These are phyloP conservation scores for Onchidella celtica DNA, from an alignment of 2,888 invertebrate species.

Conservation along the genomic window DNA sequence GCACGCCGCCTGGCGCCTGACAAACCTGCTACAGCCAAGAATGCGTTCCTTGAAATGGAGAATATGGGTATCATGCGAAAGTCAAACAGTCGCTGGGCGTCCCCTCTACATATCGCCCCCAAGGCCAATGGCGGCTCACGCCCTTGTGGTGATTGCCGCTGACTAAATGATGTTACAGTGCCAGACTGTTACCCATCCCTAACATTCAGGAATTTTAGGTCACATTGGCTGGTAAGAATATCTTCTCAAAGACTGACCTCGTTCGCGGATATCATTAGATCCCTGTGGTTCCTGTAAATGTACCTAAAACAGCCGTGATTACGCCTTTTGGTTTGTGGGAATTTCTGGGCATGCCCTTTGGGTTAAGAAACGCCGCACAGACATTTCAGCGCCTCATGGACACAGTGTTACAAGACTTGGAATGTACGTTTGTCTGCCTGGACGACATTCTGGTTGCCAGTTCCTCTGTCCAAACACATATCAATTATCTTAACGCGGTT, in stretches of 20 bases:
- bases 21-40: slow-evolving; percentile 8
- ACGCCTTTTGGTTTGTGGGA: slow-evolving; percentile 42
- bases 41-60: slow-evolving; percentile 21
- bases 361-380: slow-evolving; percentile 42
- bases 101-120: slow-evolving; percentile 30
- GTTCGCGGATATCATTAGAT: slow-evolving; percentile 40
- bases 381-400: slow-evolving; percentile 42
- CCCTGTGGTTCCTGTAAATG: slow-evolving; percentile 20
- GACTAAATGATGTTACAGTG: slow-evolving; percentile 20
- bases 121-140: slow-evolving; percentile 13
- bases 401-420: slow-evolving; percentile 7
- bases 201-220: slow-evolving; percentile 38
- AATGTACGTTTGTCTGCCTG: slow-evolving; percentile 24
- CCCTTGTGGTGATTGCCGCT: slow-evolving; percentile 19
- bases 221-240: slow-evolving; percentile 10
- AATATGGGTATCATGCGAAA: slow-evolving; percentile 35
- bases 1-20: slow-evolving; percentile 30
- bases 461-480: slow-evolving; percentile 1
- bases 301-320: slow-evolving; percentile 31
- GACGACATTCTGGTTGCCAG: slow-evolving; percentile 29
- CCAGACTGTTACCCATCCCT: slow-evolving; percentile 39
- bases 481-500: not conserved
- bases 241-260: slow-evolving; percentile 36
- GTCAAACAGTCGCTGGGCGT: slow-evolving; percentile 33
- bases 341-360: slow-evolving; percentile 34